phyloP scores from a whole-genome alignment of 2,888 invertebrate genomes.

The Zele albiditarsus region DNA sequence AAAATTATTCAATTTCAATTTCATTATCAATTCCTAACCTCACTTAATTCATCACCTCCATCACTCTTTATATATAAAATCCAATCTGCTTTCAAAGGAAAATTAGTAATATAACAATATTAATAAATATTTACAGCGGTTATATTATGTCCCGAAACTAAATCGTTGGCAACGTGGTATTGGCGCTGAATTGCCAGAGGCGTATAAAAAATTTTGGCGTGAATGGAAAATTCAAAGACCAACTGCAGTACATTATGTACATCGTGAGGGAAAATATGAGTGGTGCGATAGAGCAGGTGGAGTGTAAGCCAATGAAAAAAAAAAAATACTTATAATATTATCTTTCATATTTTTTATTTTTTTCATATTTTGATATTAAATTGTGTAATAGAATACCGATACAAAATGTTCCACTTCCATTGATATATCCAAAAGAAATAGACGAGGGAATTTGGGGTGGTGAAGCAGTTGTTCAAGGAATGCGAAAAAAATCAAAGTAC shows the following conservation, averaged over 20 bases:
- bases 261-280: conserved; percentile 83
- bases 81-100: no score
- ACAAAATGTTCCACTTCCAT: conserved; percentile 84
- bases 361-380: neutral
- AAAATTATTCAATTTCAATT: no score
- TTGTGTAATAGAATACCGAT: conserved; percentile 76
- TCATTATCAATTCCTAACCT: neutral
- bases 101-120: no score
- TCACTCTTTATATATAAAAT: no score
- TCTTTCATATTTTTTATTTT: neutral
- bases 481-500: conserved; percentile 58
- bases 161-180: conserved; percentile 74
- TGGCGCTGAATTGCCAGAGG: conserved; percentile 82
- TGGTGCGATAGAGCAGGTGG: conserved; percentile 83
- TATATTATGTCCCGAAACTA: conserved; percentile 49
- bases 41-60: neutral
- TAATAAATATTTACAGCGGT: conserved; percentile 36
- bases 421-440: conserved; percentile 85
- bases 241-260: conserved; percentile 80
- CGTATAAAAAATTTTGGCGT: conserved; percentile 88
- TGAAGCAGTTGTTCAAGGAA: conserved; percentile 90
- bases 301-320: conserved; percentile 74
- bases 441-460: conserved; percentile 96
- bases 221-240: conserved; percentile 85
- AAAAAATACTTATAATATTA: neutral